A percentile compares a stretch with the other conserved stretches of the same genome.
phyloP scores from a whole-genome alignment of 2,888 invertebrate species.

The Sarcophaga rosellei region DNA sequence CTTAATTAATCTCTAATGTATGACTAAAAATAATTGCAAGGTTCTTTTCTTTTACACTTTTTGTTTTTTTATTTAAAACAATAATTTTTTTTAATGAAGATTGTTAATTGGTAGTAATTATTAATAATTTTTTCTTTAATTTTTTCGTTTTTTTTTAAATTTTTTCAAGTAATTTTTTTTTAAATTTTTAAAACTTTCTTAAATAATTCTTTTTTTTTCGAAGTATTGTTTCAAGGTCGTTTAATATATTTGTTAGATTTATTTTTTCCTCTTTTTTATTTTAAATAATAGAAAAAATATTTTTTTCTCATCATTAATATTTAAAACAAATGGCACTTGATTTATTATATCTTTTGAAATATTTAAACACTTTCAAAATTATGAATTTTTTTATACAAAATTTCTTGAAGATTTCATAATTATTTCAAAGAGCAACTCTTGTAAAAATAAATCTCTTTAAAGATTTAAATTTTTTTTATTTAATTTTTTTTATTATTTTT shows the following conservation, averaged over 20 bases:
- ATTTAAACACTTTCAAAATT: neutral
- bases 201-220: neutral
- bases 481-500: slow-evolving; percentile 4
- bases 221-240: slow-evolving; percentile 50
- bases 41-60: too few species aligned
- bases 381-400: neutral
- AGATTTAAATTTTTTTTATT: neutral
- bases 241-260: neutral
- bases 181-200: slow-evolving; percentile 4
- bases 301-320: slow-evolving; percentile 14
- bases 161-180: neutral
- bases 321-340: neutral
- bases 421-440: slow-evolving; percentile 4
- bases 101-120: slow-evolving; percentile 15
- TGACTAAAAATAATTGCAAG: too few species aligned
- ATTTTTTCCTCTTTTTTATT: slow-evolving; percentile 7
- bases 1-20: too few species aligned
- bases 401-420: neutral
- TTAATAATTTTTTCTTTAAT: neutral
- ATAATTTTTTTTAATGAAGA: neutral
- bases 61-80: too few species aligned
- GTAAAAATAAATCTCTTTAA: neutral
- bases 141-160: neutral
- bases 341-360: slow-evolving; percentile 16
- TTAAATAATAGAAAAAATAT: neutral